Percentiles rank a stretch among this genome's conserved stretches.
phyloP scores from a whole-genome alignment of 2,888 invertebrate species.

The Odiellus spinosus region DNA sequence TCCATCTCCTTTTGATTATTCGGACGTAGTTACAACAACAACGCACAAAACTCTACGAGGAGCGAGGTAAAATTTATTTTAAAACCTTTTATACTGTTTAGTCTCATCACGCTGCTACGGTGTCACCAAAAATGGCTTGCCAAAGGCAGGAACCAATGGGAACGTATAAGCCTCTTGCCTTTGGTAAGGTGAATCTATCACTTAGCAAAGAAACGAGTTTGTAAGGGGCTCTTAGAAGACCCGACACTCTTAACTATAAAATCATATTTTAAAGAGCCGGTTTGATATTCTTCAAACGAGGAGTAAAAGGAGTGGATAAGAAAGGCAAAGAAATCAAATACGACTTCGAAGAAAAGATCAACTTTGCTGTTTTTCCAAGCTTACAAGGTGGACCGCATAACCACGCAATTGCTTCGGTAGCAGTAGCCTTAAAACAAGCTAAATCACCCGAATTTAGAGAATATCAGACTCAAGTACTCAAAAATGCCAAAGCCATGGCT shows the following conservation, averaged over 20 bases:
- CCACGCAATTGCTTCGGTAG: conserved; percentile 42
- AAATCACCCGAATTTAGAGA: conserved; percentile 43
- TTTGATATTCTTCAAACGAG: conserved; percentile 40
- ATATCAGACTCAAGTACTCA: conserved; percentile 73
- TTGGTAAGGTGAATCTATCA: no score
- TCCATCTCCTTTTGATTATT: conserved; percentile 39
- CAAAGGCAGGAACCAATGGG: no score
- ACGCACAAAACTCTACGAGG: conserved; percentile 45
- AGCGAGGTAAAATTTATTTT: conserved; percentile 34
- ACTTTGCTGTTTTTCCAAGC: conserved; percentile 43
- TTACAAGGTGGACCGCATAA: conserved; percentile 46
- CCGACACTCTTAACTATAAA: no score
- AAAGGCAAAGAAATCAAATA: conserved; percentile 35
- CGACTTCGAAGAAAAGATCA: conserved; percentile 39
- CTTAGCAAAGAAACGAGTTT: no score
- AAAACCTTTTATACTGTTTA: no score
- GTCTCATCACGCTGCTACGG: no score
- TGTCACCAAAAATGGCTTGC: no score
- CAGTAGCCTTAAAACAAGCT: conserved; percentile 25
- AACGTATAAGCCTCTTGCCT: no score
- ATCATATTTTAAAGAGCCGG: conserved; percentile 26
- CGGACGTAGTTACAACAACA: conserved; percentile 44
- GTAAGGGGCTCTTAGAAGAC: no score
- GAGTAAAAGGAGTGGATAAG: conserved; percentile 27
- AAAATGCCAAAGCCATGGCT: conserved; percentile 61